A percentile compares a stretch with the other conserved stretches of the same genome.
Evolutionary conservation across 2,113 vertebrate species (phyloP).

Genomic region (Genyomyrus donnyi): DNA sequence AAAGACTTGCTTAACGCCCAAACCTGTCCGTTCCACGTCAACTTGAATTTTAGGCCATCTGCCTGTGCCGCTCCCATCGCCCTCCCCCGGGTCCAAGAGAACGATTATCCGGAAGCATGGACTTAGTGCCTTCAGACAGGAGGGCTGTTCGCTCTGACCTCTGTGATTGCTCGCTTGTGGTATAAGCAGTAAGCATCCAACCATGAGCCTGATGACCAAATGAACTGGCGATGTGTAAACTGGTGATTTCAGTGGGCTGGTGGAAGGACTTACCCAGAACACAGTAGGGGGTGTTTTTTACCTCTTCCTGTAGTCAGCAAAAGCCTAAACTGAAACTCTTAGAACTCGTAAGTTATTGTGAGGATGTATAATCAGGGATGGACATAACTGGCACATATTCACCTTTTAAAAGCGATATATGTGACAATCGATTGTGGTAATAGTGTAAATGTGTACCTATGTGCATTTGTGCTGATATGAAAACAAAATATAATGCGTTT

Average conservation of each 20-base stretch:
- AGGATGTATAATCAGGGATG: neutral
- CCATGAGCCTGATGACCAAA: neutral
- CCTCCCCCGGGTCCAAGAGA: neutral
- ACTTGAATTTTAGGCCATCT: neutral
- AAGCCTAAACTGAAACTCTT: neutral
- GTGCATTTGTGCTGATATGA: no score
- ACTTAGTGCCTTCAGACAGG: neutral
- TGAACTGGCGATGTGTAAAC: neutral
- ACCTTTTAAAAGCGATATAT: no score
- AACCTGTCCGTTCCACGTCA: neutral
- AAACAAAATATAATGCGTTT: no score
- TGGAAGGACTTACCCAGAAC: neutral
- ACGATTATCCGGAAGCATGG: neutral
- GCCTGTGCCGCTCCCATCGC: neutral
- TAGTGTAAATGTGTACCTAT: no score
- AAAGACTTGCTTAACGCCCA: neutral
- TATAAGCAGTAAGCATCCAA: neutral
- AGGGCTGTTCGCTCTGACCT: neutral
- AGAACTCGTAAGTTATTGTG: neutral
- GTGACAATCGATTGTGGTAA: no score
- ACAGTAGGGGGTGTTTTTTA: neutral
- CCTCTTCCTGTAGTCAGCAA: neutral
- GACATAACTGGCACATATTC: no score
- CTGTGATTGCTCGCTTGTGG: neutral
- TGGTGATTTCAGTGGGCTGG: neutral